Conservation (phyloP, 2,888 invertebrate species). For the Yponomeuta evonymella region DNA sequence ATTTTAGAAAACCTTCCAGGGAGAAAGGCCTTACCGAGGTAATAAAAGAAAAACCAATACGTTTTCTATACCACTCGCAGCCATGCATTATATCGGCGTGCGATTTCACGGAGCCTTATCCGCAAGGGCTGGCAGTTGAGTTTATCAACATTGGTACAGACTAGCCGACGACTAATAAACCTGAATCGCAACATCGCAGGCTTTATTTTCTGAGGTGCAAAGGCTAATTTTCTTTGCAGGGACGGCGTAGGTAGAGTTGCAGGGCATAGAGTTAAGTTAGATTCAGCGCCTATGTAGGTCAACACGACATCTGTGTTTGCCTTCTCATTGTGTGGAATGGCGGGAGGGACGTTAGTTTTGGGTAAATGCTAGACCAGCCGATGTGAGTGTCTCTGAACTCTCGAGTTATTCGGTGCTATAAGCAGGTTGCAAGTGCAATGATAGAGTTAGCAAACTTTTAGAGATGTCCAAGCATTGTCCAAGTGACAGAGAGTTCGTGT, state of each 20-base stretch:
- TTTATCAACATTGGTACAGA: slow-evolving; percentile 46
- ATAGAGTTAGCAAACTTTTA: too few relatives aligned
- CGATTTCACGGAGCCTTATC: slow-evolving; percentile 16
- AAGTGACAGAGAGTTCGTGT: too few relatives aligned
- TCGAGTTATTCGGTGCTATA: too few relatives aligned
- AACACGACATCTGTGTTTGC: slow-evolving; percentile 32
- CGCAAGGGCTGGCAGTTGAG: slow-evolving; percentile 28
- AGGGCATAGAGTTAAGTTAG: slow-evolving; percentile 8
- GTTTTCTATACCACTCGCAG: background rate
- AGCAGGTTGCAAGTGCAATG: too few relatives aligned
- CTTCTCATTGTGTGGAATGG: slow-evolving; percentile 1
- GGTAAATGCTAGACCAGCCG: background rate
- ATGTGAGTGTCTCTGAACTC: background rate
- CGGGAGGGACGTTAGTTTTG: background rate
- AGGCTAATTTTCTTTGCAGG: background rate
- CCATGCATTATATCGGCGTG: slow-evolving; percentile 11
- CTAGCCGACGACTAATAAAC: background rate
- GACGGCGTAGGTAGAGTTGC: background rate
- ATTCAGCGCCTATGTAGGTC: slow-evolving; percentile 36
- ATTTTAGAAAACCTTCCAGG: too few relatives aligned
- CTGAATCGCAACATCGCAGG: too few relatives aligned
- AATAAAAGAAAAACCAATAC: background rate
- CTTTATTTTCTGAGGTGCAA: background rate
- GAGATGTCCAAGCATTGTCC: too few relatives aligned
- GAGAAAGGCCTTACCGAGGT: background rate